Base-by-base conservation (phyloP, 2,888 invertebrate species). In the Synanthedon tipuliformis region DNA sequence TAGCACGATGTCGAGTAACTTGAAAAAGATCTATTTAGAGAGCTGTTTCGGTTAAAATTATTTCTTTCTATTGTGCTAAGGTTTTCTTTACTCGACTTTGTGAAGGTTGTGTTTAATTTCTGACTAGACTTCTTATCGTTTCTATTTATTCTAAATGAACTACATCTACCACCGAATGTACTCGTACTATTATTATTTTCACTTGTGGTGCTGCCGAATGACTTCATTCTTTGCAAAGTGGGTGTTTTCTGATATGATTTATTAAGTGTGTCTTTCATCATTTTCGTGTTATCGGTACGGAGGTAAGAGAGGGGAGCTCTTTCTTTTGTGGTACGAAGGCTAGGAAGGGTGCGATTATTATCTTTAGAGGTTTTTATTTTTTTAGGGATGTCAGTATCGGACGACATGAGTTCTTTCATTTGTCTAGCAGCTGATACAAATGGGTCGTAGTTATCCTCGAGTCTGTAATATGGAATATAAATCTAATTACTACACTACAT, bases 381-480 rank as follows among this genome's bases (percentile, higher is more conserved):
- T 77, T 82, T 83, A 61, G 86, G 78, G 62, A 87, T 76, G 71
- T 81, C 85, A 53, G 90, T 90, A 61, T 91, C 91, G 56, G 91
- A 90, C 52, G 92, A 91, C 81, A 94, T 91, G 41, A 95, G 89
- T 70, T 95, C 94, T 80, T 92, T 92, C 85, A 95, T 90, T 82
- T 95, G 95, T 59, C 92, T 91, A 81, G 94, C 93, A 51, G 95
- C 95, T 61, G 92, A 91, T 61, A 91, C 81, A 78, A 93, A 94
- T 52, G 95, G 95, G 78, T 95, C 93, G 79, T 94, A 94, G 65
- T 79, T 88, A 65, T 89, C 89, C 62, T 87, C 87, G 60, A 81
- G 66, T 69, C 88, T 88, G 85, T 65, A 82, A 50, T 18, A 48
- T 50, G 52, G 10, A 34, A 10, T 34, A 34, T 34, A 34, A 34